phyloP scores from a whole-genome alignment of 23 tunicate species.

The Phallusia fumigata region DNA sequence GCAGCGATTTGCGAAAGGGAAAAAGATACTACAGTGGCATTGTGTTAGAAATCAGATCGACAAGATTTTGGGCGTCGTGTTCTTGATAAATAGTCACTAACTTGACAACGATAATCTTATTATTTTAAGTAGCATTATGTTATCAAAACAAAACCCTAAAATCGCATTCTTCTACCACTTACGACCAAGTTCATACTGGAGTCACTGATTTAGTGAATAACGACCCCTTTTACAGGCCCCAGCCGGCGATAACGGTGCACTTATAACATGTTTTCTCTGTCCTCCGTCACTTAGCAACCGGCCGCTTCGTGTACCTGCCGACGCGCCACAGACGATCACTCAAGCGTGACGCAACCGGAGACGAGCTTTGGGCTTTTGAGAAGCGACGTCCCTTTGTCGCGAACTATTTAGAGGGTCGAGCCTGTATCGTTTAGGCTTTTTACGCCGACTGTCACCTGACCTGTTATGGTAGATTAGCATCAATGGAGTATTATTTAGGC shows the following conservation, averaged over 20 bases:
- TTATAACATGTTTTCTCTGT: not conserved
- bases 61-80: too few relatives aligned
- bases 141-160: too few relatives aligned
- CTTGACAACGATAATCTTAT: too few relatives aligned
- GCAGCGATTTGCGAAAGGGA: too few relatives aligned
- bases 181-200: too few relatives aligned
- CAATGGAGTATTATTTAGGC: slow-evolving; percentile 12
- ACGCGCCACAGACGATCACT: slow-evolving; percentile 4
- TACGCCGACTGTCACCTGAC: not conserved
- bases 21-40: too few relatives aligned
- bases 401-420: not conserved
- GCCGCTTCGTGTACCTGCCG: slow-evolving; percentile 22
- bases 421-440: slow-evolving; percentile 1
- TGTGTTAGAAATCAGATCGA: too few relatives aligned
- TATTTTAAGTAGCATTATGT: too few relatives aligned
- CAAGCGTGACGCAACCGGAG: slow-evolving; percentile 3
- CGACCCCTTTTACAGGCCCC: not conserved
- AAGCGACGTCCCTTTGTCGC: not conserved
- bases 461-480: slow-evolving; percentile 12
- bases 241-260: not conserved
- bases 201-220: too few relatives aligned
- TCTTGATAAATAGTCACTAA: too few relatives aligned
- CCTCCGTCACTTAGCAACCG: slow-evolving; percentile 12
- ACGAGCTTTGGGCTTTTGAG: not conserved
- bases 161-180: too few relatives aligned